Percentiles rank a stretch among this genome's conserved stretches.
Conservation (phyloP, 2,113 vertebrate genomes). For the Hippocampus zosterae region DNA sequence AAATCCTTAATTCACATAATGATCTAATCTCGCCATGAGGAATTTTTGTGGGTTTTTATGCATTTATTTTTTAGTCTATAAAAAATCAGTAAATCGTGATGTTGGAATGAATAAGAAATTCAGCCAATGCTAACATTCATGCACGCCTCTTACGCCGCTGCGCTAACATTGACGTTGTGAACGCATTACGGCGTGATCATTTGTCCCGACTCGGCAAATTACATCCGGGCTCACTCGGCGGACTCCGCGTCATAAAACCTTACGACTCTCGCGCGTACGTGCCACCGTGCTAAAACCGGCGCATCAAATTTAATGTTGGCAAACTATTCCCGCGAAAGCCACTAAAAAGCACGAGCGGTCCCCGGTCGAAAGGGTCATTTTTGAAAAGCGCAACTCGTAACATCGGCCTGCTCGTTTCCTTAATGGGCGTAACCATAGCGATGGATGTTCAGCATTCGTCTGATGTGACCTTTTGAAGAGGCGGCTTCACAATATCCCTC, state of each 20-base stretch:
- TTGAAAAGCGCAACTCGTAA: neutral
- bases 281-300: neutral
- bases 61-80: no score
- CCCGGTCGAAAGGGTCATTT: neutral
- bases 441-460: neutral
- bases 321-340: neutral
- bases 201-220: conserved; percentile 18
- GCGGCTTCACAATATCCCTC: neutral
- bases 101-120: neutral
- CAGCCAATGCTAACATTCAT: neutral
- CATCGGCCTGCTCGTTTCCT: neutral
- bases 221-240: neutral
- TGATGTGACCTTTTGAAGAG: neutral
- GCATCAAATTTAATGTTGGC: conserved; percentile 2
- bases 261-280: neutral
- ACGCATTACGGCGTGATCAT: conserved; percentile 26
- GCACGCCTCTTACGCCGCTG: neutral
- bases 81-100: no score
- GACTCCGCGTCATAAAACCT: neutral
- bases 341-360: neutral
- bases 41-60: no score
- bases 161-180: conserved; percentile 13
- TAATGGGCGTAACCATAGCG: neutral
- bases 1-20: no score
- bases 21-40: no score